phyloP scores from a whole-genome alignment of 2,113 vertebrate genomes.

The Epinephelus fuscoguttatus region DNA sequence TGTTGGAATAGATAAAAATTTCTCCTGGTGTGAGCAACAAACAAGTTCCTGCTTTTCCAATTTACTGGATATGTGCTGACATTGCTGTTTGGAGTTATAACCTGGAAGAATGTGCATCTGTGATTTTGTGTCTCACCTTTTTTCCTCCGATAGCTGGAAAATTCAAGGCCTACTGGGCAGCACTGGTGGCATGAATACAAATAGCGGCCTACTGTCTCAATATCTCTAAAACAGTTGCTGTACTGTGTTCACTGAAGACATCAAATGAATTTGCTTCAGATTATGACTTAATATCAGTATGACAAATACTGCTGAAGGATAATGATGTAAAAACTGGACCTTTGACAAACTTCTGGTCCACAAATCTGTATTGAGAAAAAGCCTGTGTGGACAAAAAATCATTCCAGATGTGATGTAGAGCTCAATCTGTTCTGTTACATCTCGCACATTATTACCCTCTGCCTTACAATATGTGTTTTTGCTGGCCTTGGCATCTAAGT shows the following conservation, averaged over 20 bases:
- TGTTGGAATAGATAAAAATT: slow-evolving; percentile 44
- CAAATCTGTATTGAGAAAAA: background rate
- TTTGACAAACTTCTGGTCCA: background rate
- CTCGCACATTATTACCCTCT: slow-evolving; percentile 18
- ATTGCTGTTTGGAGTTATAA: slow-evolving; percentile 53
- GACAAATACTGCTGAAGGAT: background rate
- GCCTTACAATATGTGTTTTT: slow-evolving; percentile 13
- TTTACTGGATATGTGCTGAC: slow-evolving; percentile 64
- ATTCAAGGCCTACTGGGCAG: slow-evolving; percentile 38
- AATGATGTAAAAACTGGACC: background rate
- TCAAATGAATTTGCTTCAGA: background rate
- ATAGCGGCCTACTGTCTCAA: slow-evolving; percentile 6
- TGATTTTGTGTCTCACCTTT: slow-evolving; percentile 38
- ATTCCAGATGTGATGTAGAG: slow-evolving; percentile 4
- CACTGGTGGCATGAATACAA: slow-evolving; percentile 45
- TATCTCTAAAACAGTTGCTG: background rate
- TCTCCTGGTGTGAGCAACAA: slow-evolving; percentile 47
- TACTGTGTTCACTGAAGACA: slow-evolving; percentile 2
- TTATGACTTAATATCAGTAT: background rate
- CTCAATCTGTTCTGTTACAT: slow-evolving; percentile 8
- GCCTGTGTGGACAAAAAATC: background rate
- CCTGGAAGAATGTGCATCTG: slow-evolving; percentile 32
- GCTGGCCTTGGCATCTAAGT: slow-evolving; percentile 19
- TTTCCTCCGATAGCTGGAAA: slow-evolving; percentile 14
- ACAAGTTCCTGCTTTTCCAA: slow-evolving; percentile 42